A percentile compares a stretch with the other conserved stretches of the same genome.
These are phyloP conservation scores for Garra rufa DNA, from an alignment of 2,113 vertebrate genomes.

Conservation along the genomic window DNA sequence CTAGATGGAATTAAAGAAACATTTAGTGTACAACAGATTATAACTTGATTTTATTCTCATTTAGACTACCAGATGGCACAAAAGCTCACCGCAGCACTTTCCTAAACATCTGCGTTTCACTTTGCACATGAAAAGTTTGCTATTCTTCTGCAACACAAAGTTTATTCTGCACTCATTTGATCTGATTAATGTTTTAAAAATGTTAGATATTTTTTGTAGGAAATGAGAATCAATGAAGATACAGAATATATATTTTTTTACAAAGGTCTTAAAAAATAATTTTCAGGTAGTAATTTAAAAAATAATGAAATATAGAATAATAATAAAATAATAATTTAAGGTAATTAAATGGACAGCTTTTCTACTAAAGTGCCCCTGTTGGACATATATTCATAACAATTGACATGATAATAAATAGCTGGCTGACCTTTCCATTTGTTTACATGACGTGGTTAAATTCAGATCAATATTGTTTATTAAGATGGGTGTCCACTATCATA, in stretches of 20 bases:
- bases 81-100: background rate
- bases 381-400: too few species aligned
- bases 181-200: background rate
- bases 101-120: background rate
- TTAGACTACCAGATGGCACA: background rate
- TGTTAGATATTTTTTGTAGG: background rate
- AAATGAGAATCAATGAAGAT: too few species aligned
- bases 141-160: background rate
- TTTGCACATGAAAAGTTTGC: background rate
- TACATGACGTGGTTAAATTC: too few species aligned
- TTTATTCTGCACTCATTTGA: background rate
- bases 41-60: background rate
- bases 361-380: background rate
- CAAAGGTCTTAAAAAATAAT: too few species aligned
- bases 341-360: background rate
- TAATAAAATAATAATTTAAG: background rate
- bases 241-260: too few species aligned
- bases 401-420: too few species aligned
- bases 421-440: too few species aligned
- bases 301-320: background rate
- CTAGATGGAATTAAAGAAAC: background rate
- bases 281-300: too few species aligned
- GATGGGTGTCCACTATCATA: background rate
- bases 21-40: too few species aligned
- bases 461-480: background rate